Base-by-base conservation (phyloP, 2,888 invertebrate species). In the Cephus sareptanus region DNA sequence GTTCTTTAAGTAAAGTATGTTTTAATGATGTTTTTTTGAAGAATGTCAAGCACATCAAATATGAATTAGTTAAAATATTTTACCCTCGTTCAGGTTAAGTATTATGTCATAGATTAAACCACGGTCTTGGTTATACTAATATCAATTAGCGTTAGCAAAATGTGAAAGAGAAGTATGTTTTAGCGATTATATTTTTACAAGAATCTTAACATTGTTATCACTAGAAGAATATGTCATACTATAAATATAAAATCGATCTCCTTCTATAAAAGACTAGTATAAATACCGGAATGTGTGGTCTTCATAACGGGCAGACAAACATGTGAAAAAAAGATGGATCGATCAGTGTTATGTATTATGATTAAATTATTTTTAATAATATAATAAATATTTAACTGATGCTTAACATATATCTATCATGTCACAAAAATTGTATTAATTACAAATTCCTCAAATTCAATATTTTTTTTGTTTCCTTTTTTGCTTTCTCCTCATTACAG, bases 71-170 rank as follows among this genome's bases (percentile, higher is more conserved):
- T 23, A 9, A 56, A 56, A 56, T 9, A 56, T 56, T 23, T 56
- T 56, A 23, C 23, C 9, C 23, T 56, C 23, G 23, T 23, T 56
- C 23, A 34, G 35, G 23, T 34, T 23, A 76, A 23, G 11, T 34
- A 74, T 74, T 34, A 74, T 74, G 34, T 74, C 34, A 34, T 35
- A 74, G 35, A n/a, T 74, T 74, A 23, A 35, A 13, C 6, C 35
- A 35, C 35, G 35, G 12, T 35, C 35, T 35, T 35, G 35, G 35
- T 74, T 35, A 23, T 35, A 30, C 6, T 34, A 74, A 13, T 23
- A 30, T 74, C 15, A 71, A 71, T n/a, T 40, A 40, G 6, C 4
- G 23, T 23, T 56, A 56, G 23, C 9, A 56, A 56, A 9, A 23
- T 23, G 56, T 15, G 15, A 56, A 2, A 40, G 13, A 37, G 40